These are phyloP conservation scores for Corvus hawaiiensis DNA, from an alignment of 2,113 vertebrate species.

Conservation along the genomic window DNA sequence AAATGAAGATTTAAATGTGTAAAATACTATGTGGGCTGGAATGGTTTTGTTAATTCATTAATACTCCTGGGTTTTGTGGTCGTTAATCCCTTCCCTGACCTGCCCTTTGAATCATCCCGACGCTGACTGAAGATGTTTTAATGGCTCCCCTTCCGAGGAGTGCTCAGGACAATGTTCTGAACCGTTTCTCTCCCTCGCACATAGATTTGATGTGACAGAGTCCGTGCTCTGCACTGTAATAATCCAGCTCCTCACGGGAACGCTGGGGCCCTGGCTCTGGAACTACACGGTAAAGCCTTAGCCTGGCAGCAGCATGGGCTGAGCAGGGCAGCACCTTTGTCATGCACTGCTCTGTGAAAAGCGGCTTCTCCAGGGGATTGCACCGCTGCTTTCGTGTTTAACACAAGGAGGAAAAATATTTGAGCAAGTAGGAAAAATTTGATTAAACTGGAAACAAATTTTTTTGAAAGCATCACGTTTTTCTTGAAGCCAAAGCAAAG, in stretches of 20 bases:
- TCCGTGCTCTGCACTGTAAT: conserved; percentile 76
- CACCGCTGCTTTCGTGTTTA: background rate
- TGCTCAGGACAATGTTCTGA: conserved; percentile 47
- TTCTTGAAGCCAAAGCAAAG: background rate
- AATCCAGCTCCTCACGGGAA: conserved; percentile 74
- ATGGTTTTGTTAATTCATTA: background rate
- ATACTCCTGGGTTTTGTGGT: background rate
- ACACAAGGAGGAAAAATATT: background rate
- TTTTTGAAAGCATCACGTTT: background rate
- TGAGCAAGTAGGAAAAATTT: conserved; percentile 43
- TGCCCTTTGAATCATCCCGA: background rate
- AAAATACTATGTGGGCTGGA: background rate
- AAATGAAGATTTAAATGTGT: background rate
- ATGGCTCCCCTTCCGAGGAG: background rate
- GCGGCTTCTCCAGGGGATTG: background rate
- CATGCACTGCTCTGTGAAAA: conserved; percentile 34
- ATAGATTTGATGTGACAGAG: conserved; percentile 83
- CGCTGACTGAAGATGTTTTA: background rate
- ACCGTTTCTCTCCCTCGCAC: conserved; percentile 62
- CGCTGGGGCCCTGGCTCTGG: conserved; percentile 77
- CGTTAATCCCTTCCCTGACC: background rate
- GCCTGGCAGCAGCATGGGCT: background rate
- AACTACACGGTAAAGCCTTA: conserved; percentile 73
- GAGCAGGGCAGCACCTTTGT: conserved; percentile 61
- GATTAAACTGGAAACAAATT: background rate